Conservation (phyloP, 2,113 vertebrate genomes). For the Astatoreochromis straeleni region DNA sequence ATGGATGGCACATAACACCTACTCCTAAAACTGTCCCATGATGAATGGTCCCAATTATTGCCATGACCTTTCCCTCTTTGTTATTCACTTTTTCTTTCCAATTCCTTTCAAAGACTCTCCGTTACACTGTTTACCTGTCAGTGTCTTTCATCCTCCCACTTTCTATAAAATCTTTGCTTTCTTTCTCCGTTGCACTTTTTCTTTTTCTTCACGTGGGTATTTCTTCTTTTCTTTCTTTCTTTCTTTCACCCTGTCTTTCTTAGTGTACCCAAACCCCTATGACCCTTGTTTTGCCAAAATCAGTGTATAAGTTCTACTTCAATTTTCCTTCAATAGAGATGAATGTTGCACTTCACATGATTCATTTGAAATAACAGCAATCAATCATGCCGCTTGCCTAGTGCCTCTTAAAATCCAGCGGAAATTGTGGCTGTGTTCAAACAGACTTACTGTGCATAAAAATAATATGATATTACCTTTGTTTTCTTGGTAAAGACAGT, state of each 20-base stretch:
- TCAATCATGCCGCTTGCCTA: background rate
- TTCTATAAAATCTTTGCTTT: background rate
- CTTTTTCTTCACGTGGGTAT: background rate
- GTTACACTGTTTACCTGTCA: background rate
- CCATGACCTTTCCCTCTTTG: constrained; percentile 33
- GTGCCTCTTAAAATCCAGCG: background rate
- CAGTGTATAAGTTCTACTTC: background rate
- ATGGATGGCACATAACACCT: constrained; percentile 30
- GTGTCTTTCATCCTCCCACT: background rate
- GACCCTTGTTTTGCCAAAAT: background rate
- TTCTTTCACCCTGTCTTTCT: background rate
- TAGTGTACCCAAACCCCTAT: background rate
- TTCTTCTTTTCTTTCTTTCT: background rate
- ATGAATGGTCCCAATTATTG: constrained; percentile 44
- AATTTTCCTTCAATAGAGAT: background rate
- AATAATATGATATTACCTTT: background rate
- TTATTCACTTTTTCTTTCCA: background rate
- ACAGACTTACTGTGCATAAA: background rate
- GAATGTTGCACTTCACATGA: background rate
- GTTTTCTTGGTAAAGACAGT: background rate
- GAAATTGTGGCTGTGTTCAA: background rate
- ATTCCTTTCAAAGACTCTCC: background rate
- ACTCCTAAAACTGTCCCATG: constrained; percentile 32
- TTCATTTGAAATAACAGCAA: background rate
- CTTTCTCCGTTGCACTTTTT: background rate